Percentiles rank a stretch among this genome's conserved stretches.
phyloP scores from a whole-genome alignment of 2,113 vertebrate species.

The Eulemur rufifrons region DNA sequence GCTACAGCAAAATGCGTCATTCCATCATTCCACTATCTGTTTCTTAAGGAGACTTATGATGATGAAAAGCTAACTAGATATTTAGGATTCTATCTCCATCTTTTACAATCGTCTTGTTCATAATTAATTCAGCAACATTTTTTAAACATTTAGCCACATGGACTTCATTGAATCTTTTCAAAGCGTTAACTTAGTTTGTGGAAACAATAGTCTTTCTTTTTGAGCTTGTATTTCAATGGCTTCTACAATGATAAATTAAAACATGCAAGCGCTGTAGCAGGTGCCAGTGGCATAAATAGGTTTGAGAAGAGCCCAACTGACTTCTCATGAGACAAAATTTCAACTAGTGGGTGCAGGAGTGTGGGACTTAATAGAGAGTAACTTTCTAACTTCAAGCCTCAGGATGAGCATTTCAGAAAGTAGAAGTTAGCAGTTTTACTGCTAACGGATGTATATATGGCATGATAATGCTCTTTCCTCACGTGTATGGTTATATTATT shows the following conservation, averaged over 20 bases:
- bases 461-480: neutral
- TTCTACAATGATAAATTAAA: neutral
- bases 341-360: neutral
- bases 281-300: neutral
- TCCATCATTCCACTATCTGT: neutral
- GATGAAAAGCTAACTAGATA: neutral
- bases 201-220: neutral
- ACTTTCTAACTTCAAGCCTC: neutral
- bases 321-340: neutral
- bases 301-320: neutral
- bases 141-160: neutral
- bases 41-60: conserved; percentile 12
- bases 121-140: conserved; percentile 16
- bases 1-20: neutral
- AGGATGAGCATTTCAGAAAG: neutral
- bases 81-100: neutral
- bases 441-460: neutral
- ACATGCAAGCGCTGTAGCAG: neutral
- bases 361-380: neutral
- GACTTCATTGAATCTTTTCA: neutral
- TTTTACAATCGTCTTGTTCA: neutral
- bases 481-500: neutral
- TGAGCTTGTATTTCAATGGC: neutral
- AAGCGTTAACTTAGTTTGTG: neutral
- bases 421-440: neutral